These are phyloP conservation scores for Drosophila mauritiana DNA, from an alignment of 1,140 invertebrate genomes.

Conservation along the genomic window DNA sequence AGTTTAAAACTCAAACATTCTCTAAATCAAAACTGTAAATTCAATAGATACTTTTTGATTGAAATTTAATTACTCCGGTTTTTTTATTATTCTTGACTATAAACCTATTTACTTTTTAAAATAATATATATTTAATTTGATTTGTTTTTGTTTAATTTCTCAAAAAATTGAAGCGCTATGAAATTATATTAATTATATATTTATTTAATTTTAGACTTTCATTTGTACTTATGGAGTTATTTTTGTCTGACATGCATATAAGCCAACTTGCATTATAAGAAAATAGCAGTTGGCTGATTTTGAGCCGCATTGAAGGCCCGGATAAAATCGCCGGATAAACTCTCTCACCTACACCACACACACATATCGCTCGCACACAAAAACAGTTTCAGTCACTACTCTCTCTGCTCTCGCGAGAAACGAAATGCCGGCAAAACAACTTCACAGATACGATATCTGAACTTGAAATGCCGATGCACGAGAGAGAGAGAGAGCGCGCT, in stretches of 20 bases:
- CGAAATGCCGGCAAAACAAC: constrained; percentile 77
- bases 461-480: constrained; percentile 78
- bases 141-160: no score
- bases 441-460: constrained; percentile 54
- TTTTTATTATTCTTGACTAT: no score
- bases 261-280: constrained; percentile 4
- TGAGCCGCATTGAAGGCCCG: constrained; percentile 33
- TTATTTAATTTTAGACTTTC: no score
- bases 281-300: constrained; percentile 22
- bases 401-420: constrained; percentile 35
- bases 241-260: background rate
- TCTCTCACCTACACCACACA: constrained; percentile 28
- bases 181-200: background rate
- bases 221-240: no score
- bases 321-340: constrained; percentile 71
- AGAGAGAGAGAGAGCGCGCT: constrained; percentile 5
- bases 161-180: background rate
- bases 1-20: no score
- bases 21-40: no score
- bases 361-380: constrained; percentile 6
- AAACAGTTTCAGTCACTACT: constrained; percentile 16
- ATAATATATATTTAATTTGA: no score
- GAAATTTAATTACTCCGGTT: no score
- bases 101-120: no score
- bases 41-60: no score